phyloP scores from a whole-genome alignment of 2,113 vertebrate genomes.

The Todiramphus chloris region DNA sequence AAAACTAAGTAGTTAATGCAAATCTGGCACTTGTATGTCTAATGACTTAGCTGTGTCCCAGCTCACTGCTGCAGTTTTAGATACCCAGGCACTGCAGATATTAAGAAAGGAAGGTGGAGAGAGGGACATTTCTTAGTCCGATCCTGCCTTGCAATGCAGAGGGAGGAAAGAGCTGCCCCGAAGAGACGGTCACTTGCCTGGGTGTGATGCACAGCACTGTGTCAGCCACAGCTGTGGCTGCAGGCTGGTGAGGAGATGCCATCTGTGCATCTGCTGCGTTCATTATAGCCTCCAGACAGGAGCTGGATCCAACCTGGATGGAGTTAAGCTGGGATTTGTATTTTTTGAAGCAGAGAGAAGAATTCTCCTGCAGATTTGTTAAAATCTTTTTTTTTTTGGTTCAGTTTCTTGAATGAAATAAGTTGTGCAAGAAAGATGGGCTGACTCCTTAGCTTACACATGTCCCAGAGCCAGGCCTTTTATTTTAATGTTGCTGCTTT shows the following conservation, averaged over 20 bases:
- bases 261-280: background rate
- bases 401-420: background rate
- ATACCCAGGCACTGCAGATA: rapidly evolving
- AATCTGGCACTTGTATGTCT: background rate
- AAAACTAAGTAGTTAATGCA: background rate
- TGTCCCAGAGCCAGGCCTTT: background rate
- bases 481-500: background rate
- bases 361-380: background rate
- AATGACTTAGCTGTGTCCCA: rapidly evolving
- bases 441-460: background rate
- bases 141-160: rapidly evolving
- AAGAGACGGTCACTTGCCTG: rapidly evolving
- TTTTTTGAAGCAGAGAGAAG: background rate
- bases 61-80: background rate
- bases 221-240: background rate
- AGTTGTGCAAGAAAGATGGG: background rate
- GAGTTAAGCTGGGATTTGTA: background rate
- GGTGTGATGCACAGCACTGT: background rate
- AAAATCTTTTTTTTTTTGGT: background rate
- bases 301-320: background rate
- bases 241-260: rapidly evolving
- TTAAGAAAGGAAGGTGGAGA: background rate
- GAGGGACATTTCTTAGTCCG: rapidly evolving
- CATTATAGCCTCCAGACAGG: background rate
- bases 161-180: background rate